Percentiles rank a stretch among this genome's conserved stretches.
Evolutionary conservation across 2,113 vertebrate species (phyloP).

Genomic region (Dicaeum eximium): DNA sequence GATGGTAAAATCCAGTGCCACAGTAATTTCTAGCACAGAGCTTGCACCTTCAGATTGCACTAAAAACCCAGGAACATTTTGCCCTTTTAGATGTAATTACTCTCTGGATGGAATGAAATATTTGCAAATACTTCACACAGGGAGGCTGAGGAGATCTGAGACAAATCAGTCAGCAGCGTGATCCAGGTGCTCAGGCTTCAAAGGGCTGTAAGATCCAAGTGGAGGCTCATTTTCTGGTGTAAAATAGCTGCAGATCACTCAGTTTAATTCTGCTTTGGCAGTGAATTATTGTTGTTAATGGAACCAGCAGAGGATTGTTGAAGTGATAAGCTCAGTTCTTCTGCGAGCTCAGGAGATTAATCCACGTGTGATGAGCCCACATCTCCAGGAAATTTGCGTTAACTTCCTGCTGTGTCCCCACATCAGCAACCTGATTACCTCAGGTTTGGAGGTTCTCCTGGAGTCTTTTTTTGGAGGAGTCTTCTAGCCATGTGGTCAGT

Average conservation of each 20-base stretch:
- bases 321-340: not conserved
- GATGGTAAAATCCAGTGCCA: not conserved
- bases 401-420: not conserved
- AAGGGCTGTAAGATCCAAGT: not conserved
- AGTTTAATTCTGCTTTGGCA: not conserved
- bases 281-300: not conserved
- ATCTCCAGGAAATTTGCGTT: not conserved
- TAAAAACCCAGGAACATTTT: not conserved
- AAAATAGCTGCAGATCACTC: not conserved
- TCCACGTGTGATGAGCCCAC: not conserved
- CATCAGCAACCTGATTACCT: not conserved
- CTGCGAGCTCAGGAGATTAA: not conserved
- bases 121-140: not conserved
- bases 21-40: not conserved
- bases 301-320: not conserved
- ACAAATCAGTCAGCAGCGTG: not conserved
- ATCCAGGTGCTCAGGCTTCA: not conserved
- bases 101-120: not conserved
- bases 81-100: not conserved
- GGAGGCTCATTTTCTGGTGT: not conserved
- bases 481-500: not conserved
- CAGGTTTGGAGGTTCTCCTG: not conserved
- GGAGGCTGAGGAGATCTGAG: not conserved
- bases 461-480: not conserved
- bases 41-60: not conserved